phyloP scores from a whole-genome alignment of 2,113 vertebrate species.

The Rhinoptilus africanus region DNA sequence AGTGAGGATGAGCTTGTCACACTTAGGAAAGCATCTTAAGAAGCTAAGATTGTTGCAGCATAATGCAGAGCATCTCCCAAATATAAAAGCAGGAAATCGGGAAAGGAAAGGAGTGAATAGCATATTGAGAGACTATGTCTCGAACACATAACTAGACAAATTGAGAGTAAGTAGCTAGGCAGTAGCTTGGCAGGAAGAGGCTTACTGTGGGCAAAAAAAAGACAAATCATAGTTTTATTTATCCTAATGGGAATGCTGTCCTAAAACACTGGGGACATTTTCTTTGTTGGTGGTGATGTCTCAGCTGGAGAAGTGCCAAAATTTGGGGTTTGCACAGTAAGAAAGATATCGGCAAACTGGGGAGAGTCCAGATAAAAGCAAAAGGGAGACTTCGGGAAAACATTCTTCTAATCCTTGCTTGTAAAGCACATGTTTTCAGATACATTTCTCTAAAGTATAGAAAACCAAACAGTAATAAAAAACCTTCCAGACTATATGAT shows the following conservation, averaged over 20 bases:
- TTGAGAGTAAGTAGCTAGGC: not conserved
- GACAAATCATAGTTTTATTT: not conserved
- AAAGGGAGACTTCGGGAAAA: not conserved
- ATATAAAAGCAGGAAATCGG: not conserved
- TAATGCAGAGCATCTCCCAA: not conserved
- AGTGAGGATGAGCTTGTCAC: not conserved
- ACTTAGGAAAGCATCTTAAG: not conserved
- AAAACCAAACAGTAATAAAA: not conserved
- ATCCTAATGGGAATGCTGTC: not conserved
- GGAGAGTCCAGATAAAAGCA: not conserved
- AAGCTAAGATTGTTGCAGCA: not conserved
- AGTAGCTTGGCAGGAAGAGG: not conserved
- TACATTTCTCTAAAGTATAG: not conserved
- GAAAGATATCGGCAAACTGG: not conserved
- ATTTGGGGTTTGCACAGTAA: not conserved
- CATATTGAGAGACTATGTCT: not conserved
- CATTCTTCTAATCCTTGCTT: not conserved
- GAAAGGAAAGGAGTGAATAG: not conserved
- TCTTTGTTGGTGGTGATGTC: not conserved
- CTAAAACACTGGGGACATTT: not conserved
- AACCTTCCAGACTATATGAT: not conserved
- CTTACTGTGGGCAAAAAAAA: not conserved
- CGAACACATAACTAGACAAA: not conserved
- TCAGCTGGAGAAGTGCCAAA: slow-evolving; percentile 3
- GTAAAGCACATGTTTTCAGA: not conserved